phyloP scores from a whole-genome alignment of 2,797 vertebrate genomes.

The Crax fasciolata region DNA sequence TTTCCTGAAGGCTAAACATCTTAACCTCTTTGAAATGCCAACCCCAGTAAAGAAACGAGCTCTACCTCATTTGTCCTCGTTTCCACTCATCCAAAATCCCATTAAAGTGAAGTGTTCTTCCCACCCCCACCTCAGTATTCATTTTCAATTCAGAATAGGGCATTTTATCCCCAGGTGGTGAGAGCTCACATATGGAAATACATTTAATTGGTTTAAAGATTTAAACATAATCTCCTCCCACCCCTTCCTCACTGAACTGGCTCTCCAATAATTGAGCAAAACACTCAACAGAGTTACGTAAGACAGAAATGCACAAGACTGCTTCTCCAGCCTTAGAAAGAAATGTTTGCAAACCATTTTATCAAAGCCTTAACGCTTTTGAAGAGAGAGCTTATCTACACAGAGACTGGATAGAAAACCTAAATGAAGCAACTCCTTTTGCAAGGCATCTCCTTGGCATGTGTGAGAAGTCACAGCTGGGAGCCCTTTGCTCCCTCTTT shows the following conservation, averaged over 20 bases:
- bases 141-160: not conserved
- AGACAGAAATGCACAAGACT: not conserved
- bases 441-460: not conserved
- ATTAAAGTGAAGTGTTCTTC: conserved; percentile 26
- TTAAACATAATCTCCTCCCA: conserved; percentile 23
- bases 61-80: conserved; percentile 41
- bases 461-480: not conserved
- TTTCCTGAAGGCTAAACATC: conserved; percentile 28
- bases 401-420: rapidly evolving
- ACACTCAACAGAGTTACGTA: not conserved
- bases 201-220: conserved; percentile 47
- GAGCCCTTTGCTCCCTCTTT: not conserved
- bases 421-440: not conserved
- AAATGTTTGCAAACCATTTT: not conserved
- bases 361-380: not conserved
- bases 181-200: conserved; percentile 41
- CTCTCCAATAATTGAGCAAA: conserved; percentile 29
- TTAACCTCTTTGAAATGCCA: conserved; percentile 53
- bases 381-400: not conserved
- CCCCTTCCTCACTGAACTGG: not conserved
- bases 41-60: not conserved
- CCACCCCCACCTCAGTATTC: not conserved
- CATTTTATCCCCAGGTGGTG: not conserved
- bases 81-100: conserved; percentile 56
- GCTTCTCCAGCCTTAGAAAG: not conserved